Conservation (phyloP, 2,888 invertebrate genomes). For the Steinernema hermaphroditum region DNA sequence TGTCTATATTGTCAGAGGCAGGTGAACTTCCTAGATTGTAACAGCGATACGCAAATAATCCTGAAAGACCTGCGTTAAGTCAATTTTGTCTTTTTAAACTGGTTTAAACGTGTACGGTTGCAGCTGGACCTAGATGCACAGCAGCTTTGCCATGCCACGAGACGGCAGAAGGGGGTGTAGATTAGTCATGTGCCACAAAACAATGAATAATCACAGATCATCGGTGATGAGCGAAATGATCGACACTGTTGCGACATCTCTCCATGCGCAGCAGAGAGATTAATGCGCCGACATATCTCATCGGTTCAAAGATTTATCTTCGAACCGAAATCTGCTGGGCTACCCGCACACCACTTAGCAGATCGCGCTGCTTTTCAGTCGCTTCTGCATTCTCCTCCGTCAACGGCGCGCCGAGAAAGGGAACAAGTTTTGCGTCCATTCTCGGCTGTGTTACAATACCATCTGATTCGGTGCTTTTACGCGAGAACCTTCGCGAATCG, state of each 20-base stretch:
- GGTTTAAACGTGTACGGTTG: too few species aligned
- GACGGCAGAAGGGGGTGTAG: too few species aligned
- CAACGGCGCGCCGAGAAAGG: slow-evolving; percentile 22
- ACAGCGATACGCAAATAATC: too few species aligned
- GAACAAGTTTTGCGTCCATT: slow-evolving; percentile 28
- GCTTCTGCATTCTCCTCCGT: slow-evolving; percentile 12
- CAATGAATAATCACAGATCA: too few species aligned
- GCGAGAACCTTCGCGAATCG: background rate
- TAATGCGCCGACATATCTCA: background rate
- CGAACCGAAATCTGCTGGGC: slow-evolving; percentile 15
- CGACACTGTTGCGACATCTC: background rate
- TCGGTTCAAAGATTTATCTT: slow-evolving; percentile 21
- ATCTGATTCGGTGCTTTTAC: slow-evolving; percentile 2
- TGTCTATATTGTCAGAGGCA: too few species aligned
- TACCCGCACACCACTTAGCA: background rate
- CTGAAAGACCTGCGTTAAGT: too few species aligned
- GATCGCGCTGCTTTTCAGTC: slow-evolving; percentile 20
- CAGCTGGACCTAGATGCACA: too few species aligned
- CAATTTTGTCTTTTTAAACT: too few species aligned
- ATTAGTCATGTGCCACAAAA: too few species aligned
- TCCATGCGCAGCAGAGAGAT: background rate
- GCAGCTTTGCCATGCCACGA: too few species aligned
- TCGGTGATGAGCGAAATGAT: background rate
- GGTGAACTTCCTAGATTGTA: too few species aligned
- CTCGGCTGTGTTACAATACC: slow-evolving; percentile 26